phyloP scores from a whole-genome alignment of 2,113 vertebrate genomes.

The Tretioscincus oriximinensis region DNA sequence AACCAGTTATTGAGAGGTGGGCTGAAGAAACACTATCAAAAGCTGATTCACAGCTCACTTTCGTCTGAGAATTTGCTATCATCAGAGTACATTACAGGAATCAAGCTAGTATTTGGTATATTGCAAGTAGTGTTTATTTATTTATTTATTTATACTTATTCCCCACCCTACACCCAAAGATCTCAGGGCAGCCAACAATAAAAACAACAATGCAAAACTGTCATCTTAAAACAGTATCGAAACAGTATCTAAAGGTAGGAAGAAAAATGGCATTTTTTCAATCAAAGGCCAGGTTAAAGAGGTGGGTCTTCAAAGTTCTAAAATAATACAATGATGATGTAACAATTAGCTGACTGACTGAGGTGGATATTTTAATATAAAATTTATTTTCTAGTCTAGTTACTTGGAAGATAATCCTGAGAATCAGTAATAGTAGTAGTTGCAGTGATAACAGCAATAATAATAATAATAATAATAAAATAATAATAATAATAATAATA shows the following conservation, averaged over 20 bases:
- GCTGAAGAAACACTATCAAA: neutral
- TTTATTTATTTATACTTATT: too few relatives aligned
- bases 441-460: too few relatives aligned
- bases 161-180: too few relatives aligned
- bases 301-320: too few relatives aligned
- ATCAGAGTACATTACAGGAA: conserved; percentile 20
- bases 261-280: too few relatives aligned
- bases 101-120: conserved; percentile 9
- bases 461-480: too few relatives aligned
- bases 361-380: neutral
- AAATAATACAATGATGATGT: neutral
- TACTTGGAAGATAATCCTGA: neutral
- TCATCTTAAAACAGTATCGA: too few relatives aligned
- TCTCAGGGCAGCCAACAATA: too few relatives aligned
- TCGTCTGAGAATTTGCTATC: conserved; percentile 30
- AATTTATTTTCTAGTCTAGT: accelerated
- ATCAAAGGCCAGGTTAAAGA: too few relatives aligned
- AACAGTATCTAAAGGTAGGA: too few relatives aligned
- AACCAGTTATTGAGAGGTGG: neutral
- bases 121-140: neutral
- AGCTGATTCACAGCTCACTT: conserved; percentile 27
- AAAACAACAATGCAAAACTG: too few relatives aligned
- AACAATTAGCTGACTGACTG: neutral
- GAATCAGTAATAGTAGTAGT: neutral
- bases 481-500: neutral